Evolutionary conservation across 1,140 invertebrate genomes (phyloP).

Genomic region (Drosophila saltans): DNA sequence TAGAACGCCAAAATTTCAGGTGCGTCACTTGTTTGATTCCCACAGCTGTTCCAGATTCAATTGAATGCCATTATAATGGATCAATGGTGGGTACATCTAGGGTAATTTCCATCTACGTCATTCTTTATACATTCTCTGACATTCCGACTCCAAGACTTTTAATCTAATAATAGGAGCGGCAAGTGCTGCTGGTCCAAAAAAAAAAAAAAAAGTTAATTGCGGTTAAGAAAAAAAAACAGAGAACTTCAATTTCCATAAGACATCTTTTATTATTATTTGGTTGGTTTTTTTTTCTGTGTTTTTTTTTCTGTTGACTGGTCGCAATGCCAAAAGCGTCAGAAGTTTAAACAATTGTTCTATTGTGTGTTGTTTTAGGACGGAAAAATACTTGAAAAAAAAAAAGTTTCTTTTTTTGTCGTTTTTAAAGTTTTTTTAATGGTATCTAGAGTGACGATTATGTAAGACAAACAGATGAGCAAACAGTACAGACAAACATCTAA

Average conservation of each 20-base stretch:
- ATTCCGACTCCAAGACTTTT: constrained; percentile 21
- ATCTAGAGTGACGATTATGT: constrained; percentile 81
- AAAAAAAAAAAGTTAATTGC: constrained; percentile 29
- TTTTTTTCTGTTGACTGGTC: constrained; percentile 37
- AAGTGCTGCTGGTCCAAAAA: constrained; percentile 18
- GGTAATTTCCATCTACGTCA: constrained; percentile 68
- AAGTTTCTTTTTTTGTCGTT: constrained; percentile 6
- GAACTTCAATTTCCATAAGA: constrained; percentile 35
- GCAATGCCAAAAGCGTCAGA: constrained; percentile 71
- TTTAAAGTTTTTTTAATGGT: constrained; percentile 46
- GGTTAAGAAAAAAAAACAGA: constrained; percentile 1
- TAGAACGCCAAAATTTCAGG: neutral
- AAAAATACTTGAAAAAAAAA: constrained; percentile 48
- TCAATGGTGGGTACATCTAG: constrained; percentile 7
- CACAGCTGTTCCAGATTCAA: constrained; percentile 57
- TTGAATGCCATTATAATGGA: constrained; percentile 1
- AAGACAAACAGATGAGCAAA: constrained; percentile 65
- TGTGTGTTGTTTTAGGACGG: constrained; percentile 70
- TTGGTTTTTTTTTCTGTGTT: constrained; percentile 1
- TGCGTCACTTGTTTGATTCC: constrained; percentile 51
- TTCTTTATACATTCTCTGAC: constrained; percentile 12
- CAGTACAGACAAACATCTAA: constrained; percentile 68
- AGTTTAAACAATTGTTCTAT: constrained; percentile 82
- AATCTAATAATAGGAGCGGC: constrained; percentile 39
- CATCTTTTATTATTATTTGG: constrained; percentile 33